A percentile compares a stretch with the other conserved stretches of the same genome.
phyloP scores from a whole-genome alignment of 2,888 invertebrate genomes.

The Morpho helenor region DNA sequence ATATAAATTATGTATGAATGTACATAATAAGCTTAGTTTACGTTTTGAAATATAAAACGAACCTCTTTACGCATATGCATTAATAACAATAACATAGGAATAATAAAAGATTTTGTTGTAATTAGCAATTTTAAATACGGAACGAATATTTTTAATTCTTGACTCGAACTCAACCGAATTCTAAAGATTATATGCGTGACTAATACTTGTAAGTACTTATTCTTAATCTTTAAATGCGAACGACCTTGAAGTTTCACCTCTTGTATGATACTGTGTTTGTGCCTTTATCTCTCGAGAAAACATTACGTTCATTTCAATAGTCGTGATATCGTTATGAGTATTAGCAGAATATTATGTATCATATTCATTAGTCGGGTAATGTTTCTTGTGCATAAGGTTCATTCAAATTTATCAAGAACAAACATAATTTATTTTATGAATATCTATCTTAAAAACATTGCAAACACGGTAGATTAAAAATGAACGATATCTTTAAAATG shows the following conservation, averaged over 20 bases:
- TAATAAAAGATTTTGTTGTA: no score
- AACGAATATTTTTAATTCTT: no score
- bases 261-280: conserved; percentile 16
- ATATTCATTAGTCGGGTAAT: conserved; percentile 5
- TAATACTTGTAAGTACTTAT: neutral
- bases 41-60: no score
- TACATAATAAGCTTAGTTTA: no score
- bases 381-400: conserved; percentile 2
- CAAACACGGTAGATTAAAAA: no score
- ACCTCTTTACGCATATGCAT: no score
- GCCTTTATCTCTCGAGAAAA: conserved; percentile 16
- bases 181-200: neutral
- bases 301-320: conserved; percentile 7
- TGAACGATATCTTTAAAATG: no score
- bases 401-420: conserved; percentile 9
- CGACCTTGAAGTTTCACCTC: conserved; percentile 20
- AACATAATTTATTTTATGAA: conserved; percentile 6
- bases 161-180: neutral
- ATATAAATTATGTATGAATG: no score
- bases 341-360: neutral
- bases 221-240: conserved; percentile 18
- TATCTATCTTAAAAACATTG: no score
- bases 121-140: no score
- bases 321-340: neutral
- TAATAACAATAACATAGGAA: neutral